A percentile compares a stretch with the other conserved stretches of the same genome.
These are phyloP conservation scores for Eremobia ochroleuca DNA, from an alignment of 2,888 invertebrate species.

Conservation along the genomic window DNA sequence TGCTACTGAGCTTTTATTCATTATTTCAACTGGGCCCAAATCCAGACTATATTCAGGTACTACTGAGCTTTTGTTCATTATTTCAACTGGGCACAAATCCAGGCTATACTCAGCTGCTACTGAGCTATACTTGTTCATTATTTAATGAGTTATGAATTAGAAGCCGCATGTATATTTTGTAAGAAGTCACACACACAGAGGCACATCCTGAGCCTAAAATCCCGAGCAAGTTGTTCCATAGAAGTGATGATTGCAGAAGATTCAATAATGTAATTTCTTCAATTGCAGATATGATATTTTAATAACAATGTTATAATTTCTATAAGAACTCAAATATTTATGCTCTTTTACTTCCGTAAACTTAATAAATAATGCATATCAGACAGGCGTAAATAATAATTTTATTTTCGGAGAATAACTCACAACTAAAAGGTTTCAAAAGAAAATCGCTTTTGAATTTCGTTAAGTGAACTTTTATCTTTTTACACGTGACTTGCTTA, in stretches of 20 bases:
- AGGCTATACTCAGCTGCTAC: too few relatives aligned
- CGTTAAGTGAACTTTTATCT: constrained; percentile 55
- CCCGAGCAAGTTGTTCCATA: not conserved
- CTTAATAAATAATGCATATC: not conserved
- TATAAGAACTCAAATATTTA: not conserved
- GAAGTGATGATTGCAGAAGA: not conserved
- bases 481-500: constrained; percentile 44
- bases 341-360: not conserved
- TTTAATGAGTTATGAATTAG: not conserved
- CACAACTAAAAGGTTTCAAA: constrained; percentile 14
- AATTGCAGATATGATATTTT: not conserved
- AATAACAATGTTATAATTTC: not conserved
- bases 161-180: not conserved
- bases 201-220: not conserved
- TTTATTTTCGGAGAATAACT: constrained; percentile 6
- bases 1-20: not conserved
- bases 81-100: too few relatives aligned
- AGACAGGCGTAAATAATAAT: not conserved
- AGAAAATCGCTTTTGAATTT: constrained; percentile 38
- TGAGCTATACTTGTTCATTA: not conserved
- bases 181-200: too few relatives aligned
- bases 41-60: too few relatives aligned
- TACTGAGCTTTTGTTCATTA: too few relatives aligned
- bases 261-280: not conserved
- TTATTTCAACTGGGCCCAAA: too few relatives aligned